Base-by-base conservation (phyloP, 1,140 invertebrate species). In the Pseudomyrmex flavicornis region DNA sequence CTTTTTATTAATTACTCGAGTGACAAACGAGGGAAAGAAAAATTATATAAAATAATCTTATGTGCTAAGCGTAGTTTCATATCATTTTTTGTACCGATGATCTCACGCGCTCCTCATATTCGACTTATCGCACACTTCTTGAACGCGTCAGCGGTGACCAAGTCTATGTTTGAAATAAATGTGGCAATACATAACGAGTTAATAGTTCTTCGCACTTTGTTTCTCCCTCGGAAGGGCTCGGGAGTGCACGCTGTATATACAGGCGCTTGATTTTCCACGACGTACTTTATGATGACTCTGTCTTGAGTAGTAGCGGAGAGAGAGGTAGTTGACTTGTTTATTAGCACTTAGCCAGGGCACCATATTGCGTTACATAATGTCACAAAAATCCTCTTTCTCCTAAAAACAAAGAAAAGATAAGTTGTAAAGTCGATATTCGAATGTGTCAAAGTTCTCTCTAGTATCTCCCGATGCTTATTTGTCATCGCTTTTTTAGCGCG, bases 201-300 rank as follows among this genome's bases (percentile, higher is more conserved):
- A 72, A 70, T 20, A 59, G 44, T 80, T 80, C 44, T 80, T 48
- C 44, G 20, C 22, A 59, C 52, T 79, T 58, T 15, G 54, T 70
- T 80, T 59, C 54, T 80, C 7, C n/a, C 35, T 58, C 5, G 52
- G 48, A 26, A 35, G 65, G 20, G 20, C 52, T 35, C 13, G 26
- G 13, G 20, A 46, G 52, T 79, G 58, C 17, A 58, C 65, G 46
- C 46, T 26, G 76, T 69, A 48, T 61, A 59, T n/a, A 70, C 35
- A 35, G 35, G 1, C 22, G 54, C 54, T 70, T 80, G 66, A 80
- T 80, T 80, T 80, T 80, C 66, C 66, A 48, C 76, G 46, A 56
- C 66, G 72, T 80, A 80, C 72, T 80, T 80, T 80, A 80, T 50
- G 66, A 79, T 70, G 20, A 66, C 54, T 80, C 50, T n/a, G 20